A percentile compares a stretch with the other conserved stretches of the same genome.
These are phyloP conservation scores for Petrolisthes manimaculis DNA, from an alignment of 2,888 invertebrate genomes.

Conservation along the genomic window DNA sequence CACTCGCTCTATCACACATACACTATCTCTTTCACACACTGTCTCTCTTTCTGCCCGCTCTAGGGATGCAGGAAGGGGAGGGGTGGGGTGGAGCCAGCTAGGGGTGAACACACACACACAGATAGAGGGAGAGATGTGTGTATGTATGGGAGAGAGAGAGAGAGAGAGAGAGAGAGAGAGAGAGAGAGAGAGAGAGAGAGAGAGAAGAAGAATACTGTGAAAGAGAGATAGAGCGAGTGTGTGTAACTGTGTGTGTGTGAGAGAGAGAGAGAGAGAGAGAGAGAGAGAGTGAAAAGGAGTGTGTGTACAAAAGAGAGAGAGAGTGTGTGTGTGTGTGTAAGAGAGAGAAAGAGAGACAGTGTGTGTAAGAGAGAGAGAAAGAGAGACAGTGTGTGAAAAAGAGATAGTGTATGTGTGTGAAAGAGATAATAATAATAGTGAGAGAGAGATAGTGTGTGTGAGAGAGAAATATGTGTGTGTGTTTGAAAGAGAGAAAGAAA, in stretches of 20 bases:
- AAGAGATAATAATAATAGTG: too few relatives aligned
- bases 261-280: not conserved
- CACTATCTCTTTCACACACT: too few relatives aligned
- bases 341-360: too few relatives aligned
- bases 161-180: constrained; percentile 16
- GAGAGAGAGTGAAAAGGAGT: not conserved
- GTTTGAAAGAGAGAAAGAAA: too few relatives aligned
- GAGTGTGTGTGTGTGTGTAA: not conserved
- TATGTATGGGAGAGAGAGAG: not conserved
- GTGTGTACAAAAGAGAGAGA: not conserved
- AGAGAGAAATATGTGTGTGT: too few relatives aligned
- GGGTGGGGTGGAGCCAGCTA: not conserved
- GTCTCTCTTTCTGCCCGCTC: too few relatives aligned
- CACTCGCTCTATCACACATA: too few relatives aligned
- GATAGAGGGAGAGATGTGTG: not conserved
- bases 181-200: not conserved
- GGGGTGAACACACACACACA: not conserved
- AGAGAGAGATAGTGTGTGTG: too few relatives aligned
- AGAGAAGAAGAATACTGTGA: not conserved
- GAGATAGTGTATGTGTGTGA: too few relatives aligned
- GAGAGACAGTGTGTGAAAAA: too few relatives aligned
- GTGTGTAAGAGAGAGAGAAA: too few relatives aligned
- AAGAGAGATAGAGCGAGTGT: not conserved
- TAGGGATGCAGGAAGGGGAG: too few relatives aligned
- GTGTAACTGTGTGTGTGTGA: not conserved